Evolutionary conservation across 2,797 vertebrate genomes (phyloP), one percentile per base, ranked within the genome.

Genomic region (Columba guinea): DNA sequence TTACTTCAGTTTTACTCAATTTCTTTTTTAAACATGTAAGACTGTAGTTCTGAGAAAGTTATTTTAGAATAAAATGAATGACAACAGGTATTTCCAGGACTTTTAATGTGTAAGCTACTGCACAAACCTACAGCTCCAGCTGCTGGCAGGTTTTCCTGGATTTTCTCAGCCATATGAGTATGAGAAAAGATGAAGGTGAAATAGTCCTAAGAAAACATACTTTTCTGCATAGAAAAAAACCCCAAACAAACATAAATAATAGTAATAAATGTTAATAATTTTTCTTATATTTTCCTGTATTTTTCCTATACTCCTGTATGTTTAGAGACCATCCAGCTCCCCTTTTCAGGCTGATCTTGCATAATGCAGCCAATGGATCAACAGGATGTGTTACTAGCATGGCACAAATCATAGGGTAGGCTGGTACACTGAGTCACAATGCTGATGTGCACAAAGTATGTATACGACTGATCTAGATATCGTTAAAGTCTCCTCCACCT

Each of bases 41-140:
- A n/a, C 24, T 4, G 3, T 41, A 55, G 2, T 63, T 90, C 8
- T 20, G 30, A 84, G 20, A 69, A 73, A 67, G 18, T 28, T 37
- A 30, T 79, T 94, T 84, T 75, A 44, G 26, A 81, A 78, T 63
- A 75, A 75, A 75, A 76, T 39, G 4, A 51, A 84, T n/a, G 28
- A 30, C 34, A 34, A 32, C 5, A 60, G 39, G 9, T 83, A 41
- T 89, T 92, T 93, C 14, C 34, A 77, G 15, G 8, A 2, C 13
- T 78, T 80, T 86, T 39, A 39, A 35, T 46, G 14, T 30, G 26
- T 62, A 51, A 90, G 10, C 10, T 71, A 34, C 41, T 71, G 28
- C 21, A 65, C 12, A 94, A 86, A 90, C 27, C 55, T 69, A 64
- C 26, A 90, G 69, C 83, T 92, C 71, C 89, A 93, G 82, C 77